These are phyloP conservation scores for Phylloscopus trochiloides DNA, from an alignment of 2,113 vertebrate species.

Conservation along the genomic window DNA sequence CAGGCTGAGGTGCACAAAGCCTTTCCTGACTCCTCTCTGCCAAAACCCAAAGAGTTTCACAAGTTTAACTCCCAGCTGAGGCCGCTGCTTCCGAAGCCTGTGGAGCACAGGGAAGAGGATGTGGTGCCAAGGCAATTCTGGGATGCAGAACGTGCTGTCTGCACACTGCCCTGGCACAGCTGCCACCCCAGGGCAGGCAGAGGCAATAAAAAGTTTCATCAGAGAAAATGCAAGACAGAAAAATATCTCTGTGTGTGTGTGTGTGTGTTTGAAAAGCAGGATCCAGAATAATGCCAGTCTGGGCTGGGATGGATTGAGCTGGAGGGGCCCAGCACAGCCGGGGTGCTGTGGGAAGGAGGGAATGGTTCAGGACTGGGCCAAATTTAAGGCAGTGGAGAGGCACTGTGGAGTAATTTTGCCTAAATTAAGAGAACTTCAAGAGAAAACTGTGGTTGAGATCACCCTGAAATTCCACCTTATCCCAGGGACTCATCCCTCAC, in stretches of 20 bases:
- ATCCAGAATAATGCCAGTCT: background rate
- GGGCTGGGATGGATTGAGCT: background rate
- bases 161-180: background rate
- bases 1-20: background rate
- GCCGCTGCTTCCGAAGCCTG: rapidly evolving
- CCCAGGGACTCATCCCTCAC: background rate
- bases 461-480: background rate
- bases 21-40: background rate
- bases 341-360: background rate
- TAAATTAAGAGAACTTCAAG: background rate
- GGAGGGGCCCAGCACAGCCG: background rate
- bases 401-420: background rate
- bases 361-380: background rate
- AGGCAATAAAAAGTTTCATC: background rate
- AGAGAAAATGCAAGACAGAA: background rate
- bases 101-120: background rate
- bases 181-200: background rate
- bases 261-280: background rate
- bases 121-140: background rate
- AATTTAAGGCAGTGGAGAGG: background rate
- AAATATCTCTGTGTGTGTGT: background rate
- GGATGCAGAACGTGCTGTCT: background rate
- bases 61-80: background rate
- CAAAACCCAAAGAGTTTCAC: background rate
- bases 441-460: background rate